Evolutionary conservation across 2,797 vertebrate species (phyloP).

Genomic region (Allobates femoralis): DNA sequence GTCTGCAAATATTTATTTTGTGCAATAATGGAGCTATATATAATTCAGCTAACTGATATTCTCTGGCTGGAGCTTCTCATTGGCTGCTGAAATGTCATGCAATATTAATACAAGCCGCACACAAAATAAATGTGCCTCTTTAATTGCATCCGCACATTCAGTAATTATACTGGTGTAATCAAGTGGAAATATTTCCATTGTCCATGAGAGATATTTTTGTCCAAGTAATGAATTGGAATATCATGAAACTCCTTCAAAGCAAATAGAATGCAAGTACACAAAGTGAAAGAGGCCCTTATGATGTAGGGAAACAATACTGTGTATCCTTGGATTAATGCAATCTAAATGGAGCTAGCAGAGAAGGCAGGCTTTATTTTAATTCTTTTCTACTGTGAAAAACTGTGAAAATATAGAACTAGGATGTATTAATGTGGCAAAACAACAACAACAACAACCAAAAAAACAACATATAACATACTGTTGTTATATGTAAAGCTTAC

Average conservation of each 20-base stretch:
- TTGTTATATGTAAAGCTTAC: not conserved
- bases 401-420: not conserved
- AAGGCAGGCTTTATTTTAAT: slow-evolving; percentile 44
- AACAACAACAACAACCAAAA: too few relatives aligned
- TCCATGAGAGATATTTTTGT: slow-evolving; percentile 61
- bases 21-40: slow-evolving; percentile 58
- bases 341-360: slow-evolving; percentile 40
- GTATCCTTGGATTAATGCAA: slow-evolving; percentile 51
- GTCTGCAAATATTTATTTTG: slow-evolving; percentile 62
- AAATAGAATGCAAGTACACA: slow-evolving; percentile 57
- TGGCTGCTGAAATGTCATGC: slow-evolving; percentile 62
- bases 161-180: slow-evolving; percentile 63
- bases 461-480: not conserved
- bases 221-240: slow-evolving; percentile 61
- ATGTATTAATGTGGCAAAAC: not conserved
- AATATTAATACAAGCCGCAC: slow-evolving; percentile 62
- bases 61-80: slow-evolving; percentile 36
- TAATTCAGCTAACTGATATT: slow-evolving; percentile 57
- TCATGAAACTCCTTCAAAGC: slow-evolving; percentile 59
- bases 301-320: slow-evolving; percentile 39
- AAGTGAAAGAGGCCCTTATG: slow-evolving; percentile 48
- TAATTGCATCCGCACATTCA: slow-evolving; percentile 63
- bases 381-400: slow-evolving; percentile 13
- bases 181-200: slow-evolving; percentile 64
- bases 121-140: slow-evolving; percentile 63